These are phyloP conservation scores for Bombylius major DNA, from an alignment of 2,888 invertebrate genomes.

Conservation along the genomic window DNA sequence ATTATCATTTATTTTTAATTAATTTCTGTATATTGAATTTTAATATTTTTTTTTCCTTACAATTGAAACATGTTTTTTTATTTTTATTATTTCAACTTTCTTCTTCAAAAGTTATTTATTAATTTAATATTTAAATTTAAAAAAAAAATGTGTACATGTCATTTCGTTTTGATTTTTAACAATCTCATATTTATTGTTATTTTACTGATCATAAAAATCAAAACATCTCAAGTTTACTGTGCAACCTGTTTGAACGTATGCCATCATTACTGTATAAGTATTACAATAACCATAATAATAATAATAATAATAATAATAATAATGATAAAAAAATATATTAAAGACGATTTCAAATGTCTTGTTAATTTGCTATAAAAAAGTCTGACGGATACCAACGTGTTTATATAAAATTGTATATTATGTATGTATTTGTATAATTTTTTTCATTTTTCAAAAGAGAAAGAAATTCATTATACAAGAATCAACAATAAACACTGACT, in stretches of 20 bases:
- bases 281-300: not conserved
- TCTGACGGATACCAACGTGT: not conserved
- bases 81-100: too few species aligned
- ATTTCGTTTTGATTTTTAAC: not conserved
- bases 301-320: conserved; percentile 2
- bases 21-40: too few species aligned
- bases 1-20: too few species aligned
- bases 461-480: too few species aligned
- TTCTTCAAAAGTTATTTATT: too few species aligned
- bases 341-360: conserved; percentile 17
- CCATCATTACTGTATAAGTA: not conserved
- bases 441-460: too few species aligned
- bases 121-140: too few species aligned
- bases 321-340: conserved; percentile 6
- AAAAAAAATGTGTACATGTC: too few species aligned
- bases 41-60: too few species aligned
- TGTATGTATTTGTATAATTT: not conserved
- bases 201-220: conserved; percentile 16
- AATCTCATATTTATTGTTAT: not conserved
- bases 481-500: too few species aligned
- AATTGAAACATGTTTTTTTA: too few species aligned
- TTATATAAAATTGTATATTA: not conserved
- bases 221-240: conserved; percentile 6
- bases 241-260: conserved; percentile 16
- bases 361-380: conserved; percentile 17